Evolutionary conservation across 2,113 vertebrate species (phyloP).

Genomic region (Chinchilla lanigera): DNA sequence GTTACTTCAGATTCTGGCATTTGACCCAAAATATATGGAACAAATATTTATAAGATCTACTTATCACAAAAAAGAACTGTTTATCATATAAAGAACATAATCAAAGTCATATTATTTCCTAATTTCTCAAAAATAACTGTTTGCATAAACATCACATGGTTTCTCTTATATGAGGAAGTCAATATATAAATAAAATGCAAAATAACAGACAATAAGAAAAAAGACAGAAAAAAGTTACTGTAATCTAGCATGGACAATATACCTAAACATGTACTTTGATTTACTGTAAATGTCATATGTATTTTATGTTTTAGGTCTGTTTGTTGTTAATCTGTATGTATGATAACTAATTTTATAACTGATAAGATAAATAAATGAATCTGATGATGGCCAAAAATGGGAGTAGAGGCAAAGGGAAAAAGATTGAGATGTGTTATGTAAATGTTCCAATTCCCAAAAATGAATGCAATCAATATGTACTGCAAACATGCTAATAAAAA

Average conservation of each 20-base stretch:
- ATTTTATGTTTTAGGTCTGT: not conserved
- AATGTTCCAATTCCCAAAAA: not conserved
- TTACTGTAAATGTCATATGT: not conserved
- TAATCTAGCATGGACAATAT: not conserved
- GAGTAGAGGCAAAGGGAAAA: not conserved
- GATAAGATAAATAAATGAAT: not conserved
- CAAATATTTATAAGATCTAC: constrained; percentile 48
- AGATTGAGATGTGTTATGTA: not conserved
- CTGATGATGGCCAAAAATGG: not conserved
- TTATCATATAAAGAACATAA: not conserved
- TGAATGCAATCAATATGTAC: not conserved
- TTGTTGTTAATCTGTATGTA: not conserved
- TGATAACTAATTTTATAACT: not conserved
- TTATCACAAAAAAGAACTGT: not conserved
- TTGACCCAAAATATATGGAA: constrained; percentile 6
- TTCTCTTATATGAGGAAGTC: not conserved
- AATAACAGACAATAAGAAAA: not conserved
- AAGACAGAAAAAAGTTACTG: not conserved
- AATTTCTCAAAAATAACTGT: constrained; percentile 29
- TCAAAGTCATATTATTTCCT: not conserved
- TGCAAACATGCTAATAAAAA: not conserved
- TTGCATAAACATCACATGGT: not conserved
- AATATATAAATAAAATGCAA: not conserved
- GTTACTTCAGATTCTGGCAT: not conserved
- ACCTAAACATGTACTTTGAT: not conserved